Evolutionary conservation across 2,113 vertebrate species (phyloP).

Genomic region (Mionectes macconnelli): DNA sequence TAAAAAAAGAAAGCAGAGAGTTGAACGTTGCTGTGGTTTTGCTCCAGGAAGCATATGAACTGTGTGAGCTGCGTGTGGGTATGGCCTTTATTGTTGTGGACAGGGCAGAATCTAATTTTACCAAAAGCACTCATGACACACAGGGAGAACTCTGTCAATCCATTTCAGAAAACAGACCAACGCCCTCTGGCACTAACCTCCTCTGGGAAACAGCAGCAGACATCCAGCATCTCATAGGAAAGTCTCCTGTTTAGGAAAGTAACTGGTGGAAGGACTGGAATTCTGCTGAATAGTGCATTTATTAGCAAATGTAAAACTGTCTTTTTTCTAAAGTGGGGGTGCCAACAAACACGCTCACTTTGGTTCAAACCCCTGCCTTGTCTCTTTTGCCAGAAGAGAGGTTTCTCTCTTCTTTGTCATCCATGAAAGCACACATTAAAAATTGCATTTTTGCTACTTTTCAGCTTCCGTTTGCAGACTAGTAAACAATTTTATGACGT

Average conservation of each 20-base stretch:
- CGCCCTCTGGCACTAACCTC: not conserved
- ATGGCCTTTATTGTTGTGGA: conserved; percentile 51
- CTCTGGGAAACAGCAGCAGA: not conserved
- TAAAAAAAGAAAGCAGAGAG: not conserved
- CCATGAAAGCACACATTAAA: not conserved
- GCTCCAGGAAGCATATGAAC: conserved; percentile 9
- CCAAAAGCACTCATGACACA: conserved; percentile 21
- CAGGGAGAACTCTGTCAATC: not conserved
- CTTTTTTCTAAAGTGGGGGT: not conserved
- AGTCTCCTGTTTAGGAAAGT: not conserved
- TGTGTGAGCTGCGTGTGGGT: not conserved
- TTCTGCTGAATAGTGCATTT: not conserved
- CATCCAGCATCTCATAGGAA: not conserved
- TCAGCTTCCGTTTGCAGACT: not conserved
- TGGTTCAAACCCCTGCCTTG: not conserved
- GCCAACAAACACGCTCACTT: not conserved
- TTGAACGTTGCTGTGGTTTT: conserved; percentile 34
- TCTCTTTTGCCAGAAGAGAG: not conserved
- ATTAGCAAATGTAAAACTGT: not conserved
- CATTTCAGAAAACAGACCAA: conserved; percentile 10
- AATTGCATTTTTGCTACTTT: not conserved
- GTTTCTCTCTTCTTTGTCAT: not conserved
- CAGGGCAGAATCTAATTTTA: conserved; percentile 42
- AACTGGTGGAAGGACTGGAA: not conserved
- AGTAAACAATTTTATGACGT: not conserved